Evolutionary conservation across 2,888 invertebrate species (phyloP).

Genomic region (Monopis laevigella): DNA sequence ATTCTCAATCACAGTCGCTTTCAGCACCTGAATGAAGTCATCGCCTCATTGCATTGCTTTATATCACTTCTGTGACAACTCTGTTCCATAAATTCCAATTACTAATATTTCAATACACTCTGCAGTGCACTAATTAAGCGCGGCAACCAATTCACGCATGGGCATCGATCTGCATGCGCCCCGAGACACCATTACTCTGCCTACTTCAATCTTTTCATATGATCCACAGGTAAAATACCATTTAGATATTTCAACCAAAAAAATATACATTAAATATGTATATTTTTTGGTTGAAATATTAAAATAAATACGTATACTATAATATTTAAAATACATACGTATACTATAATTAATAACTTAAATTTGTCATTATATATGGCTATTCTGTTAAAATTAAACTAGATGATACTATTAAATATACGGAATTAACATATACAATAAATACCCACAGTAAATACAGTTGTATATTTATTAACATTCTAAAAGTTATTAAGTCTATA

Average conservation of each 20-base stretch:
- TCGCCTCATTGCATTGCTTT: constrained; percentile 30
- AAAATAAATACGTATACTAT: no score
- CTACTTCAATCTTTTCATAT: constrained; percentile 27
- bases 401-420: no score
- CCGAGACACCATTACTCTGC: constrained; percentile 53
- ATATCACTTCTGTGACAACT: constrained; percentile 33
- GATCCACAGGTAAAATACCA: not conserved
- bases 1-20: no score
- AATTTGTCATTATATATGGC: no score
- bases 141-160: constrained; percentile 51
- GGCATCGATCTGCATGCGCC: constrained; percentile 46
- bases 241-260: no score
- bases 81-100: constrained; percentile 45
- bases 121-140: constrained; percentile 51
- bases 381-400: no score
- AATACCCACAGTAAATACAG: no score
- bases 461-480: no score
- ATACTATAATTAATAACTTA: no score
- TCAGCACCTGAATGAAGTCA: constrained; percentile 22
- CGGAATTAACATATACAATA: no score
- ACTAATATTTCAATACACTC: constrained; percentile 47
- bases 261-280: no score
- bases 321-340: constrained; percentile 16
- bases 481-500: constrained; percentile 24
- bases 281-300: no score